Percentiles rank a stretch among this genome's conserved stretches.
These are phyloP conservation scores for Chrysochloris asiatica DNA, from an alignment of 2,113 vertebrate species.

Conservation along the genomic window DNA sequence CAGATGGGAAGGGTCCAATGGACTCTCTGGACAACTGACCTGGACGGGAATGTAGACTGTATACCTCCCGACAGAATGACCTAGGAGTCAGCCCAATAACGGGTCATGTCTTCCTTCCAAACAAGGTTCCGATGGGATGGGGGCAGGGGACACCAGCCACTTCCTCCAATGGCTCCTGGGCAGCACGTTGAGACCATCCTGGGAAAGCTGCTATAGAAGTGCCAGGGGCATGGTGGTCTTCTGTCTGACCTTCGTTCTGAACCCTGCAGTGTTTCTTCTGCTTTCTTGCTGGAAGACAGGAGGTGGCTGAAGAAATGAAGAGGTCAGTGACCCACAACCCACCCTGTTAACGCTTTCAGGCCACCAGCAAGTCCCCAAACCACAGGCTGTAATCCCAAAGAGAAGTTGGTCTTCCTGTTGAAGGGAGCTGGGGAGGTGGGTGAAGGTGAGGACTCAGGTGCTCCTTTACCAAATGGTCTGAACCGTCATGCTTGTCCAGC, in stretches of 20 bases:
- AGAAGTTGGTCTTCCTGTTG: not conserved
- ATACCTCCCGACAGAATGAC: too few species aligned
- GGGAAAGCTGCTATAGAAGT: accelerated
- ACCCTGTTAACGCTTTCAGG: not conserved
- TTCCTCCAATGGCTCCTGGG: too few species aligned
- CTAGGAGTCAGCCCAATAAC: too few species aligned
- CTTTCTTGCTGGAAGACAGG: not conserved
- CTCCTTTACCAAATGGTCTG: not conserved
- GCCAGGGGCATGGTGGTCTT: not conserved
- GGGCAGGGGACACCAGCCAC: too few species aligned
- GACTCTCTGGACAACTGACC: too few species aligned
- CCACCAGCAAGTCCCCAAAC: not conserved
- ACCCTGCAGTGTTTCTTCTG: accelerated
- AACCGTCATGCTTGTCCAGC: not conserved
- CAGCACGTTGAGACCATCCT: accelerated
- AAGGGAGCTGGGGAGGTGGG: accelerated
- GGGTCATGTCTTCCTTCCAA: too few species aligned
- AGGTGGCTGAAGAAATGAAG: not conserved
- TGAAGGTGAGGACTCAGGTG: not conserved
- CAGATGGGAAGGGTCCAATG: too few species aligned
- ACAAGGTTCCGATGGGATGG: too few species aligned
- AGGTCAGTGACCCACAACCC: not conserved
- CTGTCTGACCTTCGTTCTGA: not conserved
- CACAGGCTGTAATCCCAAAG: not conserved
- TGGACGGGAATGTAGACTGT: too few species aligned